Evolutionary conservation across 2,797 vertebrate genomes (phyloP), one percentile per base, ranked within the genome.

Genomic region (Syngnathus rostellatus): DNA sequence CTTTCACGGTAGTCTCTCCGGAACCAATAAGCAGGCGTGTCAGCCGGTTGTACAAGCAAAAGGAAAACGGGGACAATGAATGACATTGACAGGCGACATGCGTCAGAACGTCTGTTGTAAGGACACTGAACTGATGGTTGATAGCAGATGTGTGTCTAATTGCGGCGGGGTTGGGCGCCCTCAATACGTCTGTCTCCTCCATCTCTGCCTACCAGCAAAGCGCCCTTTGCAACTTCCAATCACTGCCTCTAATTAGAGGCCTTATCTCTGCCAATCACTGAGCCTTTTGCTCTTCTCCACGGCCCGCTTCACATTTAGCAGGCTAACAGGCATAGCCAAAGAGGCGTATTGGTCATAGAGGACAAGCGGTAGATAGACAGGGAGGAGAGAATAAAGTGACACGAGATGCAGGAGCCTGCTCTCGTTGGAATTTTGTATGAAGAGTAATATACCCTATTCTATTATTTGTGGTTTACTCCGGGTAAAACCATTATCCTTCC

Each of bases 131-230:
- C 81, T 78, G 88, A 86, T 87, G 70, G 68, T 80, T 78, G 86
- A 89, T 85, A 88, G 84, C 86, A 87, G 84, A 87, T 89, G 88
- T 87, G 86, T 74, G 81, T 80, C 77, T 89, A 89, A 88, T 86
- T 89, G 87, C 64, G 37, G 72, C 61, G 67, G 77, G 81, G 79
- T 67, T 78, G 75, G 80, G 71, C 39, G 67, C 71, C 77, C 82
- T 68, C 84, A 73, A 79, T 83, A 72, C 83, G 79, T 85, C 75
- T 78, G 81, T 87, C 78, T 85, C 73, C 74, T 78, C 79, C 76
- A 80, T 85, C 78, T 84, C 74, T 72, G 75, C 68, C 78, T 85
- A 83, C 79, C 85, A 86, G 76, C 77, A 79, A 80, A 81, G 73
- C 76, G 79, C 78, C 83, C 80, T 79, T 76, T 76, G 79, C 76